phyloP scores from a whole-genome alignment of 2,797 vertebrate genomes.

The Arremon brunneinucha region DNA sequence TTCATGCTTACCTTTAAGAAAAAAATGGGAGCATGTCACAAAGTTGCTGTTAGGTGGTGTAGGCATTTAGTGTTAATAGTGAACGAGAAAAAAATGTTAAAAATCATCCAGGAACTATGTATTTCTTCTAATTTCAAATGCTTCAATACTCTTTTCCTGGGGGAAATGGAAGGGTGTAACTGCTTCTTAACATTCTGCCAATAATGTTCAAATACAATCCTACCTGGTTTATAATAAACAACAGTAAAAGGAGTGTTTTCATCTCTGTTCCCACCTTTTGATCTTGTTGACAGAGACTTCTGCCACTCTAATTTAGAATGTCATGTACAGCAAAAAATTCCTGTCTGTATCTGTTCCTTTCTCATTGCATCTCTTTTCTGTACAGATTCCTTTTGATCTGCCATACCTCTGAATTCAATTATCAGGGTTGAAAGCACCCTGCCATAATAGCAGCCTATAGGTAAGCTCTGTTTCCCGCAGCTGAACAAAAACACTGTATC shows the following conservation, averaged over 20 bases:
- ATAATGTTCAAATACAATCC: background rate
- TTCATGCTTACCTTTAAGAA: background rate
- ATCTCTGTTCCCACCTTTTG: conserved; percentile 4
- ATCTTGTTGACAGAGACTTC: conserved; percentile 35
- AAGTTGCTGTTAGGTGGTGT: background rate
- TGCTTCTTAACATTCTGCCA: background rate
- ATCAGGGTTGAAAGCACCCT: conserved; percentile 7
- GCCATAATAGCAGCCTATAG: background rate
- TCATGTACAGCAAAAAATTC: conserved; percentile 17
- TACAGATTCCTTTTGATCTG: conserved; percentile 48
- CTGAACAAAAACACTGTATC: background rate
- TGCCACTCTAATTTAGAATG: conserved; percentile 22
- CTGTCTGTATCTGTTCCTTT: conserved; percentile 22
- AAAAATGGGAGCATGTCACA: background rate
- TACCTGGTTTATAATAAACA: background rate
- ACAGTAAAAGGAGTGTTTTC: conserved; percentile 26
- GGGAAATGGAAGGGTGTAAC: background rate
- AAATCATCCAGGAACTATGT: background rate
- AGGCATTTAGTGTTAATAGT: background rate
- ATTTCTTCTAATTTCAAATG: background rate
- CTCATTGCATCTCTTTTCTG: conserved; percentile 25
- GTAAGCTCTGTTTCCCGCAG: background rate
- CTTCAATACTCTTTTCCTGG: background rate
- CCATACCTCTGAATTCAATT: conserved; percentile 35
- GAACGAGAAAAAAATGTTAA: background rate